These are phyloP conservation scores for Clinocottus analis DNA, from an alignment of 2,113 vertebrate genomes.

Conservation along the genomic window DNA sequence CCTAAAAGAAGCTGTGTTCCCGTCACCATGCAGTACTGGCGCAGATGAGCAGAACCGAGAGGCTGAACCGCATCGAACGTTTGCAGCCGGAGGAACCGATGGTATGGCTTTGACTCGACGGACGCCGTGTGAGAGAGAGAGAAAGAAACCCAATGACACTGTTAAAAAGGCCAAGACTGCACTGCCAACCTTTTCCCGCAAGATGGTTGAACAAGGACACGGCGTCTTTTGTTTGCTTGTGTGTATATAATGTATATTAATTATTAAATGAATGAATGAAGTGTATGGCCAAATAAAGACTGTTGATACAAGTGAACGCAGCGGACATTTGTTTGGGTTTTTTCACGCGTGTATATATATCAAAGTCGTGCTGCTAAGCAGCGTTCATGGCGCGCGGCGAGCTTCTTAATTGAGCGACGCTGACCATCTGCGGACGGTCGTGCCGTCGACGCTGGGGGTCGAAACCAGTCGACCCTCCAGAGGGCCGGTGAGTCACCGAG, in stretches of 20 bases:
- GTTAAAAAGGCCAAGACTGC: constrained; percentile 69
- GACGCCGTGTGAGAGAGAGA: background rate
- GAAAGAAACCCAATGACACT: constrained; percentile 52
- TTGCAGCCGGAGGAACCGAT: background rate
- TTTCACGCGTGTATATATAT: no score
- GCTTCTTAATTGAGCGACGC: constrained; percentile 56
- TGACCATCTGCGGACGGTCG: constrained; percentile 53
- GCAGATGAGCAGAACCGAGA: constrained; percentile 75
- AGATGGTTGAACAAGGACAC: constrained; percentile 52
- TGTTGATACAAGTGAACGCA: constrained; percentile 55
- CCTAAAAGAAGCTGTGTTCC: background rate
- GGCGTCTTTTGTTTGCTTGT: constrained; percentile 64
- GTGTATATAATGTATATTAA: constrained; percentile 80
- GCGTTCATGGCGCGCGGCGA: constrained; percentile 43
- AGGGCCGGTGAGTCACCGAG: constrained; percentile 55
- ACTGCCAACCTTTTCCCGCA: constrained; percentile 75
- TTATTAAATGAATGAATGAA: constrained; percentile 66
- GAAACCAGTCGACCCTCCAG: constrained; percentile 29
- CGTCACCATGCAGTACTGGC: constrained; percentile 79
- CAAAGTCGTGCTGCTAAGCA: constrained; percentile 34
- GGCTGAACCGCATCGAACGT: constrained; percentile 32
- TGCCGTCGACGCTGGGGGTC: constrained; percentile 53
- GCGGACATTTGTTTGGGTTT: background rate
- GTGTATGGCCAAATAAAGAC: constrained; percentile 78
- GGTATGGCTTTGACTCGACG: background rate